phyloP scores from a whole-genome alignment of 2,113 vertebrate genomes.

The Cynocephalus volans region DNA sequence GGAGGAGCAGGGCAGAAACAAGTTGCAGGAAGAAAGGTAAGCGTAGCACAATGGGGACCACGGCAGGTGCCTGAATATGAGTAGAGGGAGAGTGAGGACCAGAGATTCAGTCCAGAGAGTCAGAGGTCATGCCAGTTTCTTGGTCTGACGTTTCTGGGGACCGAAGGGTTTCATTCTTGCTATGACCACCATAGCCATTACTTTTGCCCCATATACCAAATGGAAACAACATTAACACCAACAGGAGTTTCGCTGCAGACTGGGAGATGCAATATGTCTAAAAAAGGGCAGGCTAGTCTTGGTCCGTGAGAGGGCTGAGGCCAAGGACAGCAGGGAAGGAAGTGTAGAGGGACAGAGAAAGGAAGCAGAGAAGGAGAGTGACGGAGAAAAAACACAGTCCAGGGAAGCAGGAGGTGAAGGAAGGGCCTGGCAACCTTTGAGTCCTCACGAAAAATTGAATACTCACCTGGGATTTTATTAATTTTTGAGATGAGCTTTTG shows the following conservation, averaged over 20 bases:
- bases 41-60: background rate
- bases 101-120: background rate
- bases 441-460: background rate
- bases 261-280: slow-evolving; percentile 16
- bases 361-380: background rate
- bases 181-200: background rate
- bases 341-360: background rate
- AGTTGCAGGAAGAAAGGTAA: slow-evolving; percentile 35
- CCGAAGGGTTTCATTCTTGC: slow-evolving; percentile 47
- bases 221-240: background rate
- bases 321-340: background rate
- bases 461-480: background rate
- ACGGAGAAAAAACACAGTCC: background rate
- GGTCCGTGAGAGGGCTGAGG: background rate
- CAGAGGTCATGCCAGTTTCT: slow-evolving; percentile 5
- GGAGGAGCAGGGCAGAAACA: slow-evolving; percentile 6
- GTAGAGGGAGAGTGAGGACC: background rate
- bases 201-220: slow-evolving; percentile 25
- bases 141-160: slow-evolving; percentile 50
- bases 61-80: background rate
- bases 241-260: slow-evolving; percentile 40
- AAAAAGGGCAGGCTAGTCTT: slow-evolving; percentile 11
- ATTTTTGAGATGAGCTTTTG: slow-evolving; percentile 35
- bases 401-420: background rate
- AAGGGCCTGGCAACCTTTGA: background rate